A percentile compares a stretch with the other conserved stretches of the same genome.
Conservation (phyloP, 2,797 vertebrate species). For the Tiaroga cobitis region DNA sequence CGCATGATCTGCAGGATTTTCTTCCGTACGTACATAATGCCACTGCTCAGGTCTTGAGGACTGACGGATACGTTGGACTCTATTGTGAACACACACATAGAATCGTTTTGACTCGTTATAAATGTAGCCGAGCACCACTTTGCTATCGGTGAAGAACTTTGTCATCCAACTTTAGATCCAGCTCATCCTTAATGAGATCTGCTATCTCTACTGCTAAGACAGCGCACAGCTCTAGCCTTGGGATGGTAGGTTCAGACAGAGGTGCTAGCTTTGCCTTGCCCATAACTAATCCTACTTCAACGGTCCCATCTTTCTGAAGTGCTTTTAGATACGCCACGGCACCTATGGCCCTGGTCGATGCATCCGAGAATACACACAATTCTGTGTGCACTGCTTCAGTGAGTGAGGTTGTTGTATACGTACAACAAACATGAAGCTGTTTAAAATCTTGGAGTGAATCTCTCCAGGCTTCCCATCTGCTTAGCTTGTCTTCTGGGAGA, state of each 20-base stretch:
- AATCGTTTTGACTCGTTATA: too few relatives aligned
- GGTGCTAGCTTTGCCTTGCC: too few relatives aligned
- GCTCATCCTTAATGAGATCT: neutral
- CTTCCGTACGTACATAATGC: too few relatives aligned
- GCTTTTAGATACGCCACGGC: too few relatives aligned
- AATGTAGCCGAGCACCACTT: conserved; percentile 5
- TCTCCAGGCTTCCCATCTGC: neutral
- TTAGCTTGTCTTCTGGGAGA: neutral
- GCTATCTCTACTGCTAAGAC: neutral
- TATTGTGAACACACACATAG: too few relatives aligned
- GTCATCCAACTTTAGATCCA: neutral
- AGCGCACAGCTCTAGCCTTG: neutral
- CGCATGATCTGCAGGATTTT: too few relatives aligned
- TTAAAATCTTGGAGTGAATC: neutral
- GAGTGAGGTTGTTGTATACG: neutral
- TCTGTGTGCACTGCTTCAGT: neutral
- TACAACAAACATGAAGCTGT: neutral
- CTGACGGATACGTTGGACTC: too few relatives aligned
- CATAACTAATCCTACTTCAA: too few relatives aligned
- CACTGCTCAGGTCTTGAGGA: too few relatives aligned
- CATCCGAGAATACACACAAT: too few relatives aligned
- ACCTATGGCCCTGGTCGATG: too few relatives aligned
- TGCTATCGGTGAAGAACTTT: conserved; percentile 5
- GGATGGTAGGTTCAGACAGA: neutral
- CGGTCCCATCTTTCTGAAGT: too few relatives aligned